These are phyloP conservation scores for Amphiprion clarkii DNA, from an alignment of 2,797 vertebrate genomes.

Conservation along the genomic window DNA sequence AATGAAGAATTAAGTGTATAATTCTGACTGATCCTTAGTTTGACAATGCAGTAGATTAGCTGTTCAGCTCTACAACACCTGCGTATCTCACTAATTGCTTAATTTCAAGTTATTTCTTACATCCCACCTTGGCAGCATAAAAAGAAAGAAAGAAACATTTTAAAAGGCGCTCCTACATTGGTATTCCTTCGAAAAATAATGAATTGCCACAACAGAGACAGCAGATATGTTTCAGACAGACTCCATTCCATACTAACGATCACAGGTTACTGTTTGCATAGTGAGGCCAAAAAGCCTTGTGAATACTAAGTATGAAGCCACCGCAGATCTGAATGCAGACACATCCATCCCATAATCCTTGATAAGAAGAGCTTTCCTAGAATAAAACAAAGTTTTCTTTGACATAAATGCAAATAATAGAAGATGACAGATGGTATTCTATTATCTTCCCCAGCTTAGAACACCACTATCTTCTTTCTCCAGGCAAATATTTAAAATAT, in stretches of 20 bases:
- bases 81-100: background rate
- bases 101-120: conserved; percentile 6
- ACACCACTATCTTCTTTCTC: conserved; percentile 45
- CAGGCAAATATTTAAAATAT: conserved; percentile 69
- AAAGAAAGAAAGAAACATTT: background rate
- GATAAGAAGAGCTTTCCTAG: conserved; percentile 51
- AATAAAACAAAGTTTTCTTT: conserved; percentile 45
- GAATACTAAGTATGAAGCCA: conserved; percentile 54
- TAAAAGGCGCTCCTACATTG: conserved; percentile 9
- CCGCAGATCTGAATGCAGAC: conserved; percentile 49
- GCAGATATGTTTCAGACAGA: conserved; percentile 20
- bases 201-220: conserved; percentile 33
- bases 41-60: background rate
- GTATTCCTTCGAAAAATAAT: conserved; percentile 31
- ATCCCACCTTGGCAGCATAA: background rate
- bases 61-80: background rate
- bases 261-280: conserved; percentile 37
- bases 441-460: conserved; percentile 55
- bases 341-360: conserved; percentile 46
- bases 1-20: background rate
- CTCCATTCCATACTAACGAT: conserved; percentile 31
- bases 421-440: conserved; percentile 57
- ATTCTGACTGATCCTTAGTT: background rate
- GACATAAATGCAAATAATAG: conserved; percentile 67
- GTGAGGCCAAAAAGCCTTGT: conserved; percentile 37